Evolutionary conservation across 2,113 vertebrate species (phyloP), one percentile per base, ranked within the genome.

Genomic region (Leiothrix lutea): DNA sequence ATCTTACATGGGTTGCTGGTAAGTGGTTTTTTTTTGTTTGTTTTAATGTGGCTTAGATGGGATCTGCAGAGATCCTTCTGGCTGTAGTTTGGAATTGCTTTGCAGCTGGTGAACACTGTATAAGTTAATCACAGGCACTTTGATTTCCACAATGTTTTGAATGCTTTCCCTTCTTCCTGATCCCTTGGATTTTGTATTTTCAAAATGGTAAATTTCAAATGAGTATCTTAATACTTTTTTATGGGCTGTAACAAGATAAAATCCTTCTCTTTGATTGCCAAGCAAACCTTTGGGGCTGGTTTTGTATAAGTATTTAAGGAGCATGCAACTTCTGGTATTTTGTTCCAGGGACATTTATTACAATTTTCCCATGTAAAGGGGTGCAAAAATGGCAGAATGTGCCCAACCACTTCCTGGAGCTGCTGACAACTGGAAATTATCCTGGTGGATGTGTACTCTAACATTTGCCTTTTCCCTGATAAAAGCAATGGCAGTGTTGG

Each of bases 1-100:
- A 99, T 99, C 96, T 99, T 99, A 98, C 99, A 98, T 97, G 99
- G 98, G 98, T 98, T 99, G 95, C 99, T 99, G 99, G 99, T 99
- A 98, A 98, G 98, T 96, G 60, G 16, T 35, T 78, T 60, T 60
- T 40, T 40, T 18, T 35, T 80, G 57, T 60, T 80, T 18, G n/a
- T 80, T 60, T 60, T 80, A 86, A 17, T 51, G 14, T 15, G 28
- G 56, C 90, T 6, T 31, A 22, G 74, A 6, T 85, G 33, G 80
- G 54, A 82, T 91, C 10, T 87, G 3, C 91, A 67, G 71, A 86
- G 54, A 72, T 61, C 35, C 45, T 11, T 80, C 29, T 74, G 86
- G 16, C 73, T 88, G 35, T 83, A 35, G 44, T 73, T 91, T 69
- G 4, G 3, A 57, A 54, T 11, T 45, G 14, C 28, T 33, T 73